A percentile compares a stretch with the other conserved stretches of the same genome.
Conservation (phyloP, 2,888 invertebrate genomes). For the Chrysina gloriosa region DNA sequence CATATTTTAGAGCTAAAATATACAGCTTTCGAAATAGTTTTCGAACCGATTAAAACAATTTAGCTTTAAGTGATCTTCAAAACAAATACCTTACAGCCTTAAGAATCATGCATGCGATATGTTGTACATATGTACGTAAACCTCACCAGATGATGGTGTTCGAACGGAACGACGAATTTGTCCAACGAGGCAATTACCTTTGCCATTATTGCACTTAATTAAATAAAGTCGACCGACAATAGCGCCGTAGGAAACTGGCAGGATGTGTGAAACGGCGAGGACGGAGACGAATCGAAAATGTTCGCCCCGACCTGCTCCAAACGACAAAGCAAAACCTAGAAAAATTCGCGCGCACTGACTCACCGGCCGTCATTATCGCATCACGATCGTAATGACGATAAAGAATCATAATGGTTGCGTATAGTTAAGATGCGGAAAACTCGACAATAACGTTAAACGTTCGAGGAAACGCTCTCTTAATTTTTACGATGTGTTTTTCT, state of each 20-base stretch:
- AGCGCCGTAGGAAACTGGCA: slow-evolving; percentile 31
- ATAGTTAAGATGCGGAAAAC: neutral
- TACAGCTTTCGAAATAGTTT: too few species aligned
- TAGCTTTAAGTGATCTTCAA: neutral
- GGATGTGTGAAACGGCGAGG: slow-evolving; percentile 20
- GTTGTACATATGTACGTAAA: neutral
- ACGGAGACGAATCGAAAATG: neutral
- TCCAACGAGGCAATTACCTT: slow-evolving; percentile 22
- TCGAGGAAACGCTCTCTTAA: neutral
- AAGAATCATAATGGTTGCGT: neutral
- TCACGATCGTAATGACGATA: neutral
- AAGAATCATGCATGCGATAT: neutral
- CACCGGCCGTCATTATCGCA: neutral
- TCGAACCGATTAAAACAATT: too few species aligned
- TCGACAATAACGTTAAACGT: neutral
- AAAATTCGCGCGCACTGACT: slow-evolving; percentile 5
- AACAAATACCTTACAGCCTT: neutral
- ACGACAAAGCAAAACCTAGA: neutral
- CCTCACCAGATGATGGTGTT: neutral
- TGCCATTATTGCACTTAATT: slow-evolving; percentile 24
- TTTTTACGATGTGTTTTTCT: neutral
- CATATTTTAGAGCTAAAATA: too few species aligned
- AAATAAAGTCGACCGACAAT: slow-evolving; percentile 32
- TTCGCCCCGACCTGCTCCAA: neutral
- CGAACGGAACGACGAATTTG: slow-evolving; percentile 11